Percentiles rank a stretch among this genome's conserved stretches.
phyloP scores from a whole-genome alignment of 2,888 invertebrate species.

The Lycia hirtaria region DNA sequence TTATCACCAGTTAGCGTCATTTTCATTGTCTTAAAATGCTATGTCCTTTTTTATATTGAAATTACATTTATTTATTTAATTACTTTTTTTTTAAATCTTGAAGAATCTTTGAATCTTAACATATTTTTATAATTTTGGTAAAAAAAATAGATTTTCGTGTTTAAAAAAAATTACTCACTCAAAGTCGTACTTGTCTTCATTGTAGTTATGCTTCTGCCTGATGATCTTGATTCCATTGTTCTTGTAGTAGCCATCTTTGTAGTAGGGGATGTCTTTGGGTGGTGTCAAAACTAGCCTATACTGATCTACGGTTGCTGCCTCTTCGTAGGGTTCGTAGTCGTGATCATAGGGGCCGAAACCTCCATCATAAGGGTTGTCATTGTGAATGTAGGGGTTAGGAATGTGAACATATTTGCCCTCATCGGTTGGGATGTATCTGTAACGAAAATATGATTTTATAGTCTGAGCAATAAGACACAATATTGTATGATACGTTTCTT shows the following conservation, averaged over 20 bases:
- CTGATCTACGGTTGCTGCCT: slow-evolving; percentile 73
- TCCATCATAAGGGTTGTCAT: slow-evolving; percentile 78
- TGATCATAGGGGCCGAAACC: slow-evolving; percentile 77
- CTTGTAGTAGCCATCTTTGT: slow-evolving; percentile 80
- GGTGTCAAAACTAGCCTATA: slow-evolving; percentile 67
- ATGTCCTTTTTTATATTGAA: too few relatives aligned
- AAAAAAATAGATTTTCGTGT: neutral
- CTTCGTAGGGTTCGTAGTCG: slow-evolving; percentile 78
- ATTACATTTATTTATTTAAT: too few relatives aligned
- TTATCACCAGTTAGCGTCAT: too few relatives aligned
- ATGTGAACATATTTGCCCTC: slow-evolving; percentile 84
- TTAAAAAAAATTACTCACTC: slow-evolving; percentile 66
- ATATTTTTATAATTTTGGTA: too few relatives aligned
- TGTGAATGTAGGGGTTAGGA: slow-evolving; percentile 82
- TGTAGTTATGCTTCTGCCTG: slow-evolving; percentile 77
- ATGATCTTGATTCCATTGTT: slow-evolving; percentile 83
- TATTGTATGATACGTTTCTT: too few relatives aligned
- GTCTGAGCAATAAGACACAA: neutral
- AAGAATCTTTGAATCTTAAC: too few relatives aligned
- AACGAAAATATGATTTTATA: slow-evolving; percentile 30
- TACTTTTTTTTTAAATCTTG: too few relatives aligned
- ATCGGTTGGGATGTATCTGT: slow-evolving; percentile 76
- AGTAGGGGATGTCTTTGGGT: slow-evolving; percentile 73
- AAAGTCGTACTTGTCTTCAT: slow-evolving; percentile 82
- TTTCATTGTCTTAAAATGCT: too few relatives aligned